These are phyloP conservation scores for Hycleus cichorii DNA, from an alignment of 1,140 invertebrate genomes.

Conservation along the genomic window DNA sequence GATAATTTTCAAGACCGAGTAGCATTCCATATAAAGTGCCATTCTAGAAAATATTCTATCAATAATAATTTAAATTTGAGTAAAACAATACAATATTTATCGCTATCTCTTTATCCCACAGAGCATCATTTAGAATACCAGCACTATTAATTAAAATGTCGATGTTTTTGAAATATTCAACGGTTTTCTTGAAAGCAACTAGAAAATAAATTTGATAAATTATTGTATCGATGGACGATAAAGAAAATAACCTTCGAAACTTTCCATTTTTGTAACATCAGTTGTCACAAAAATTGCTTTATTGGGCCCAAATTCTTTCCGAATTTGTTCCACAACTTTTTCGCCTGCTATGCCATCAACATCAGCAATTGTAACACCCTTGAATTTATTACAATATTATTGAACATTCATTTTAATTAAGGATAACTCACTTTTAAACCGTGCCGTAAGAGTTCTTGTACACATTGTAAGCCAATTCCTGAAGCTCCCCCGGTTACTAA, in stretches of 20 bases:
- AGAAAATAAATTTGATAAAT: background rate
- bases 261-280: slow-evolving; percentile 19
- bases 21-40: slow-evolving; percentile 24
- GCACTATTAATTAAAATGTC: slow-evolving; percentile 49
- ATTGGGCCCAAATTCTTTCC: slow-evolving; percentile 25
- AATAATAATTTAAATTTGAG: too few relatives aligned
- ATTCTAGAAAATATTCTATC: slow-evolving; percentile 17
- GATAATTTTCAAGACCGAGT: slow-evolving; percentile 28
- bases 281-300: slow-evolving; percentile 27
- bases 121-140: slow-evolving; percentile 43
- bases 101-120: slow-evolving; percentile 43
- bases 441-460: slow-evolving; percentile 36
- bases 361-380: slow-evolving; percentile 33
- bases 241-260: slow-evolving; percentile 25
- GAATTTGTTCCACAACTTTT: slow-evolving; percentile 19
- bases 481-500: slow-evolving; percentile 43
- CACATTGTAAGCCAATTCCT: slow-evolving; percentile 42
- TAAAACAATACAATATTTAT: slow-evolving; percentile 43
- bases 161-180: slow-evolving; percentile 30
- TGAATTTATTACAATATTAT: background rate
- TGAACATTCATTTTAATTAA: background rate
- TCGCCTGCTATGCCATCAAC: slow-evolving; percentile 19
- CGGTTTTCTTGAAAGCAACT: slow-evolving; percentile 27
- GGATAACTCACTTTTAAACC: slow-evolving; percentile 35
- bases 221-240: background rate